Conservation (phyloP, 2,113 vertebrate species). For the Sapajus apella region DNA sequence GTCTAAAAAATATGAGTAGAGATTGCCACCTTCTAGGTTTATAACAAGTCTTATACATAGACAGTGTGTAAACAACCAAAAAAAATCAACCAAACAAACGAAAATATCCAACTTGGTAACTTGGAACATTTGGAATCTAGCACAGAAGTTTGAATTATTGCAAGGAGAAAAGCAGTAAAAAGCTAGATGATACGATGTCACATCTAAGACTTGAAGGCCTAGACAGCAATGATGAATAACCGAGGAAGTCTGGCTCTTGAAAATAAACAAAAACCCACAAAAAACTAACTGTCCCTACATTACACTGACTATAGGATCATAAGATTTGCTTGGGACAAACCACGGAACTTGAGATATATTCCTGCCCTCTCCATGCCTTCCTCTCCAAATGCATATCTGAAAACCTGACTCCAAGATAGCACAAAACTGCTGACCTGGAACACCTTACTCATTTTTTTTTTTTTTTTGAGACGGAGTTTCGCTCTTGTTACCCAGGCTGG, state of each 20-base stretch:
- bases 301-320: neutral
- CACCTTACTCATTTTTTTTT: neutral
- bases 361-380: neutral
- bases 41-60: neutral
- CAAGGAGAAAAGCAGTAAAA: neutral
- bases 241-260: neutral
- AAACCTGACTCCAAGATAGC: neutral
- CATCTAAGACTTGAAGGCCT: neutral
- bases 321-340: neutral
- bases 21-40: neutral
- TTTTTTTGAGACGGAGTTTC: no score
- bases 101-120: neutral
- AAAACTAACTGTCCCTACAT: neutral
- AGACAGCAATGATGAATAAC: neutral
- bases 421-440: neutral
- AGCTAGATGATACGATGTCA: neutral
- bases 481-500: no score
- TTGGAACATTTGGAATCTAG: neutral
- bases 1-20: neutral
- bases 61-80: neutral
- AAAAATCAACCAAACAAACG: neutral
- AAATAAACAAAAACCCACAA: neutral
- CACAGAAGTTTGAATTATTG: neutral
- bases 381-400: neutral
- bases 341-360: neutral